These are phyloP conservation scores for Oreotrochilus melanogaster DNA, from an alignment of 2,113 vertebrate species.

Conservation along the genomic window DNA sequence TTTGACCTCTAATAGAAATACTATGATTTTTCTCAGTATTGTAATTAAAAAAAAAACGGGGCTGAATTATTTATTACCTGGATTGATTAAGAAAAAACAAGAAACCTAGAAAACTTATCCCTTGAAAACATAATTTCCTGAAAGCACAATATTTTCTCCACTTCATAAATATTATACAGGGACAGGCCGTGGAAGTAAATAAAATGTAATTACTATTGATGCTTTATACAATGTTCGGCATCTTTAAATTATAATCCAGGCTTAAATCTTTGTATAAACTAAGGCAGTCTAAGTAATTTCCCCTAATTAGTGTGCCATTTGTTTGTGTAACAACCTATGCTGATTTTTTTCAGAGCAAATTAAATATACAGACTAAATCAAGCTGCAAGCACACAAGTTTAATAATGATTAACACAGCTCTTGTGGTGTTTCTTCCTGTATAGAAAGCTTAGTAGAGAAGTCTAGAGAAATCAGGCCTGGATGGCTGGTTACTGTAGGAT, in stretches of 20 bases:
- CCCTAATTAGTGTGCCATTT: slow-evolving; percentile 42
- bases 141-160: slow-evolving; percentile 12
- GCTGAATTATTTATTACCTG: not conserved
- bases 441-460: slow-evolving; percentile 27
- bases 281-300: slow-evolving; percentile 35
- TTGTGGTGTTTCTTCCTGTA: not conserved
- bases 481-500: slow-evolving; percentile 45
- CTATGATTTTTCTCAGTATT: not conserved
- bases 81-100: not conserved
- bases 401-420: not conserved
- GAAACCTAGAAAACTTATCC: not conserved
- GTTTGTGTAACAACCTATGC: slow-evolving; percentile 20
- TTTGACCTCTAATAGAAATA: not conserved
- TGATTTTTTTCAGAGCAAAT: slow-evolving; percentile 25
- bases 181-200: slow-evolving; percentile 61
- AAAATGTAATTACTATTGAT: slow-evolving; percentile 70
- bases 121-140: slow-evolving; percentile 24
- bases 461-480: slow-evolving; percentile 54
- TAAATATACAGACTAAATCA: not conserved
- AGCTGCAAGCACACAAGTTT: not conserved
- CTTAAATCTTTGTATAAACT: slow-evolving; percentile 58
- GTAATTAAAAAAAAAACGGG: not conserved
- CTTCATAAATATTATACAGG: slow-evolving; percentile 40
- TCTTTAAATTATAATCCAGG: slow-evolving; percentile 39
- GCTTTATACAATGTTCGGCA: slow-evolving; percentile 36